A percentile compares a stretch with the other conserved stretches of the same genome.
phyloP scores from a whole-genome alignment of 2,888 invertebrate genomes.

The Acanthococcus lagerstroemiae region DNA sequence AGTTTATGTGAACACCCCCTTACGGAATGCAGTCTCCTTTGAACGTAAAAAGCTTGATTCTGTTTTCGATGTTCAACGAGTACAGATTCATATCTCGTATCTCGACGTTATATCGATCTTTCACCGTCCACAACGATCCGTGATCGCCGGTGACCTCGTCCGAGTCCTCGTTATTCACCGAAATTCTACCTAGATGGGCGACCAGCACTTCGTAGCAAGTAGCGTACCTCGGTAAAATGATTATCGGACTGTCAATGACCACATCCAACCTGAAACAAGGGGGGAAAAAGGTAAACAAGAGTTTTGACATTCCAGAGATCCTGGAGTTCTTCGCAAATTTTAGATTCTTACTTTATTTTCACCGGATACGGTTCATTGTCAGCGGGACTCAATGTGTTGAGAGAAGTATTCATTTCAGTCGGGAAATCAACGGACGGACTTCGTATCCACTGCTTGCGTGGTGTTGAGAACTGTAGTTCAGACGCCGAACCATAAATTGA shows the following conservation, averaged over 20 bases:
- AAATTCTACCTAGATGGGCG: slow-evolving; percentile 84
- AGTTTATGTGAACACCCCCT: neutral
- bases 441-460: slow-evolving; percentile 37
- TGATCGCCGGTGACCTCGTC: slow-evolving; percentile 26
- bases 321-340: neutral
- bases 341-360: slow-evolving; percentile 16
- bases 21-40: slow-evolving; percentile 16
- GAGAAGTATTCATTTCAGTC: slow-evolving; percentile 20
- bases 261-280: slow-evolving; percentile 54
- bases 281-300: slow-evolving; percentile 18
- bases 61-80: slow-evolving; percentile 53
- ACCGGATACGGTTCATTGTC: slow-evolving; percentile 8
- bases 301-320: neutral
- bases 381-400: slow-evolving; percentile 14
- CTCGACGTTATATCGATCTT: slow-evolving; percentile 54
- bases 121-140: slow-evolving; percentile 39
- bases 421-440: slow-evolving; percentile 34
- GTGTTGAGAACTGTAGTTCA: slow-evolving; percentile 38
- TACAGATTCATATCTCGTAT: slow-evolving; percentile 80
- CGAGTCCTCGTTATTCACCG: slow-evolving; percentile 42
- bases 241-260: slow-evolving; percentile 79
- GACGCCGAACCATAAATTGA: slow-evolving; percentile 41
- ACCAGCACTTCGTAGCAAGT: slow-evolving; percentile 75
- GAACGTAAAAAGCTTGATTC: slow-evolving; percentile 24
- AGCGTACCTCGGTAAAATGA: slow-evolving; percentile 71